Percentiles rank a stretch among this genome's conserved stretches.
These are phyloP conservation scores for Lycocerus yunnanus DNA, from an alignment of 2,888 invertebrate species.

Conservation along the genomic window DNA sequence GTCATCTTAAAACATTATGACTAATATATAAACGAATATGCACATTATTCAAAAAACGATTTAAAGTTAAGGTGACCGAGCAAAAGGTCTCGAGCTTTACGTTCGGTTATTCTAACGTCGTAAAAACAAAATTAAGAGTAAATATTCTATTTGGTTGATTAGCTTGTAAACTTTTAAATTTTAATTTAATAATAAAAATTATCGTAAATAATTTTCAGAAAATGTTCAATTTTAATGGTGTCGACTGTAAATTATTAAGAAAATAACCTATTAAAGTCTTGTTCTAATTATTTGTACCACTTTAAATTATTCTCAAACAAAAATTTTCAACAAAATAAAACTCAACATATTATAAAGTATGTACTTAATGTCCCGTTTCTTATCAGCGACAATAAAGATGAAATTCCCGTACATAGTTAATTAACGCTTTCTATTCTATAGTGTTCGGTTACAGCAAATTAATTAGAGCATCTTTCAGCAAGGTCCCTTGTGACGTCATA, in stretches of 20 bases:
- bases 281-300: background rate
- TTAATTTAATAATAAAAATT: background rate
- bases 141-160: too few species aligned
- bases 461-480: conserved; percentile 32
- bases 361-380: background rate
- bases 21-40: too few species aligned
- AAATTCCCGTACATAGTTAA: conserved; percentile 26
- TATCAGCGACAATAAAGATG: conserved; percentile 13
- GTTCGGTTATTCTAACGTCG: too few species aligned
- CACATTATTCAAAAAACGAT: too few species aligned
- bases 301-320: background rate
- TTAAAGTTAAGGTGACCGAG: too few species aligned
- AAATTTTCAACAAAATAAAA: background rate
- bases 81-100: too few species aligned
- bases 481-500: conserved; percentile 32
- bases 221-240: too few species aligned
- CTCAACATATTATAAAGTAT: background rate
- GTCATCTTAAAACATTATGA: too few species aligned
- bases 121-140: too few species aligned
- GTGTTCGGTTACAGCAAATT: conserved; percentile 35
- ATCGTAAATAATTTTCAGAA: background rate
- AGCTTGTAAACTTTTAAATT: too few species aligned
- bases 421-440: conserved; percentile 33
- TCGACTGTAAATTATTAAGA: background rate
- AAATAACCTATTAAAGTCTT: background rate